Evolutionary conservation across 2,888 invertebrate genomes (phyloP).

Genomic region (Caprella mutica): DNA sequence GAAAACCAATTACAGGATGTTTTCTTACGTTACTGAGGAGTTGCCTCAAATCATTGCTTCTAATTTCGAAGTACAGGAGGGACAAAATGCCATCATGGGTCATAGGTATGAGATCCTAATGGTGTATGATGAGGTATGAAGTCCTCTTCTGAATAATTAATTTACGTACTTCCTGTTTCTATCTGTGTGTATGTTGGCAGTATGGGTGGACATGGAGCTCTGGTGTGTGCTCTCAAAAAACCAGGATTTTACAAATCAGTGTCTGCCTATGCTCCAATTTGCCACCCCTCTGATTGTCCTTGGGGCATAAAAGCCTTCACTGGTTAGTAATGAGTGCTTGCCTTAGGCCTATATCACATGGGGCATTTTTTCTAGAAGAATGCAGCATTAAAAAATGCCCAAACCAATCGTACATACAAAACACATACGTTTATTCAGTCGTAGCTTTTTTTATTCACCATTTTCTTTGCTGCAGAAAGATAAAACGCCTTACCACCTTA

Average conservation of each 20-base stretch:
- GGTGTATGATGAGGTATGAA: background rate
- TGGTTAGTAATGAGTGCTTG: no score
- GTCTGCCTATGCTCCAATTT: conserved; percentile 90
- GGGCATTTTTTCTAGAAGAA: no score
- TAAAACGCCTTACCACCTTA: no score
- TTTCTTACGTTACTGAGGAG: conserved; percentile 80
- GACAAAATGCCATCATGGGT: conserved; percentile 43
- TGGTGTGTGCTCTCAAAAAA: conserved; percentile 78
- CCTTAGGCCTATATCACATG: no score
- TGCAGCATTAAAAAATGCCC: no score
- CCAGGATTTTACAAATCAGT: conserved; percentile 73
- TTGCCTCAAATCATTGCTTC: conserved; percentile 59
- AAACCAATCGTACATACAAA: no score
- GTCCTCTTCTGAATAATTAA: background rate
- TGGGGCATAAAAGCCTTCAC: conserved; percentile 80
- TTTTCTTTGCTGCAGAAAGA: no score
- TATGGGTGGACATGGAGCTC: conserved; percentile 97
- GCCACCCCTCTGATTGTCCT: conserved; percentile 67
- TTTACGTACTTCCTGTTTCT: background rate
- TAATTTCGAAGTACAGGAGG: conserved; percentile 54
- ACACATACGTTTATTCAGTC: no score
- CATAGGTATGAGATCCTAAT: conserved; percentile 38
- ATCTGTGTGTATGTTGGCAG: conserved; percentile 39
- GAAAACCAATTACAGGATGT: conserved; percentile 89
- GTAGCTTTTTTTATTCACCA: no score